Evolutionary conservation across 2,113 vertebrate genomes (phyloP).

Genomic region (Perccottus glenii): DNA sequence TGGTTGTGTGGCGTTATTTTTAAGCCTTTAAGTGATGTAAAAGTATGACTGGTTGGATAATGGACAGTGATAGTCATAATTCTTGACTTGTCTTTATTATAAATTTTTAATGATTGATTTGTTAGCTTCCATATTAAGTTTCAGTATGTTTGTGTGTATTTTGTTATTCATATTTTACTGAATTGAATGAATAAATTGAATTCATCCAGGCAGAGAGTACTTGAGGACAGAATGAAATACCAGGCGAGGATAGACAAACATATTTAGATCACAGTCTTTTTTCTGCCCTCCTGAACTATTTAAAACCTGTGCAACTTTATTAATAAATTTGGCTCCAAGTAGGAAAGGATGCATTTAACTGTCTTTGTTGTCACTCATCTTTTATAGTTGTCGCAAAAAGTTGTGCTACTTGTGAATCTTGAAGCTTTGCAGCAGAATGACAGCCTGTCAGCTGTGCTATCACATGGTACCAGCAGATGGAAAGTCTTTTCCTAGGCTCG

Average conservation of each 20-base stretch:
- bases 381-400: background rate
- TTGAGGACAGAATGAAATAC: constrained; percentile 5
- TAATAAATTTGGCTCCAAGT: constrained; percentile 29
- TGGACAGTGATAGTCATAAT: background rate
- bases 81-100: background rate
- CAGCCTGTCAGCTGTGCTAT: constrained; percentile 73
- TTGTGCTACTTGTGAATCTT: constrained; percentile 14
- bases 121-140: background rate
- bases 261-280: constrained; percentile 17
- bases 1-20: background rate
- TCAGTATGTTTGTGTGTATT: background rate
- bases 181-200: background rate
- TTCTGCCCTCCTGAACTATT: constrained; percentile 46
- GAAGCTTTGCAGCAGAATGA: constrained; percentile 38
- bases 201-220: background rate
- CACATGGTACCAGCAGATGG: constrained; percentile 73
- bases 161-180: background rate
- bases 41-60: background rate
- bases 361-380: background rate
- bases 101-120: background rate
- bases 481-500: constrained; percentile 60
- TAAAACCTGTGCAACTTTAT: constrained; percentile 53
- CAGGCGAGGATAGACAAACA: constrained; percentile 29
- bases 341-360: constrained; percentile 16
- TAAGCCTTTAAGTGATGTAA: background rate